Percentiles rank a stretch among this genome's conserved stretches.
phyloP scores from a whole-genome alignment of 2,113 vertebrate species.

The Puffinus mauretanicus region DNA sequence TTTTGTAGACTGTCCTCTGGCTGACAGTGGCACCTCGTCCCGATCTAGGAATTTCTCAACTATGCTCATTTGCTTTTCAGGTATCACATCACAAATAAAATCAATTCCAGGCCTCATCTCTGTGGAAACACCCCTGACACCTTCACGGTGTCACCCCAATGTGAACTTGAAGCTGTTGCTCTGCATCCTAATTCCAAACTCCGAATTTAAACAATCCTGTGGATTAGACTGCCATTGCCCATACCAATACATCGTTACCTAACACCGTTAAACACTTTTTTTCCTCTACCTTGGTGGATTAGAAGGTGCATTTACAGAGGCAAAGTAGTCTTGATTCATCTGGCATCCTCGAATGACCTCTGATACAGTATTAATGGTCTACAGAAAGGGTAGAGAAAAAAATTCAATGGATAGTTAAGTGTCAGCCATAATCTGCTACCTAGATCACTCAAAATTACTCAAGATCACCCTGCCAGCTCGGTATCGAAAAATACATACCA shows the following conservation, averaged over 20 bases:
- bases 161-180: not conserved
- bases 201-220: not conserved
- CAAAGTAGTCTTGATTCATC: constrained; percentile 97
- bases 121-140: not conserved
- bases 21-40: not conserved
- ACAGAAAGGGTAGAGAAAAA: not conserved
- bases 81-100: not conserved
- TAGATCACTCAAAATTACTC: not conserved
- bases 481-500: not conserved
- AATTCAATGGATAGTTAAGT: not conserved
- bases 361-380: constrained; percentile 99
- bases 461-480: not conserved
- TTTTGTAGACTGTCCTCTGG: not conserved
- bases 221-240: not conserved
- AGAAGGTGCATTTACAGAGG: constrained; percentile 96
- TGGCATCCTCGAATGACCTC: constrained; percentile 96
- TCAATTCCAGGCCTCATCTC: not conserved
- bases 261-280: not conserved
- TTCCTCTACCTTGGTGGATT: constrained; percentile 89
- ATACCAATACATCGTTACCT: not conserved
- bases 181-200: accelerated
- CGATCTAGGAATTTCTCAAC: accelerated
- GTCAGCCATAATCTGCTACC: not conserved
- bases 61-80: not conserved
- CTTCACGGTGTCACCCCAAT: not conserved